Evolutionary conservation across 2,888 invertebrate species (phyloP), one percentile per base, ranked within the genome.

Genomic region (Sipha maydis): DNA sequence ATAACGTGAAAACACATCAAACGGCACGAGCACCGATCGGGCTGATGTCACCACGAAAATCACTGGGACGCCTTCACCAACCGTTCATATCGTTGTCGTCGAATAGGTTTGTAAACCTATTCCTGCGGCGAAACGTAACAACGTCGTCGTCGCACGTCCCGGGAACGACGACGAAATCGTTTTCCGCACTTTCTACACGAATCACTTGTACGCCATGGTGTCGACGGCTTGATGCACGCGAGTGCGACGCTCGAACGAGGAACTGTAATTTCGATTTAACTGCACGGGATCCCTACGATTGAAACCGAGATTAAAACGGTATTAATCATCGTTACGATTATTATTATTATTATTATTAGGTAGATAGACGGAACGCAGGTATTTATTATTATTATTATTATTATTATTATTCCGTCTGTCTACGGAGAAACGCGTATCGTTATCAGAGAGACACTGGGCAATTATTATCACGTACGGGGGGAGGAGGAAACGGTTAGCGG

Each of bases 1-100:
- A 92, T 79, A 48, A 19, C 77, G 77, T 85, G 54, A 61, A 28
- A 80, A 61, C 80, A 82, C 88, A 88, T 88, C 28, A 88, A 88
- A 21, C 61, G 25, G 8, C 73, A 21, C 34, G 75, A 21, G 1
- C 48, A 56, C 84, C 7, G 41, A 41, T 19, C 56, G 7, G 54
- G 21, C 56, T 41, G 61, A 61, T 4, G 34, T 73, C 19, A 3
- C 48, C 48, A 48, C 48, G 48, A 14, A 48, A 14, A 48, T 7
- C 73, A 34, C 73, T 14, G 73, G 21, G 19, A 19, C 7, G 34
- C 19, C 73, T 34, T 73, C 61, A 67, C 21, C 19, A 5, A 31
- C 31, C 19, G 31, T 34, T 5, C 34, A 34, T 34, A 19, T 21
- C 7, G 73, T 34, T 1, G 73, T 34, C 21, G 19, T 19, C 67